Percentiles rank a stretch among this genome's conserved stretches.
phyloP scores from a whole-genome alignment of 2,113 vertebrate genomes.

The Cynopterus brachyotis region DNA sequence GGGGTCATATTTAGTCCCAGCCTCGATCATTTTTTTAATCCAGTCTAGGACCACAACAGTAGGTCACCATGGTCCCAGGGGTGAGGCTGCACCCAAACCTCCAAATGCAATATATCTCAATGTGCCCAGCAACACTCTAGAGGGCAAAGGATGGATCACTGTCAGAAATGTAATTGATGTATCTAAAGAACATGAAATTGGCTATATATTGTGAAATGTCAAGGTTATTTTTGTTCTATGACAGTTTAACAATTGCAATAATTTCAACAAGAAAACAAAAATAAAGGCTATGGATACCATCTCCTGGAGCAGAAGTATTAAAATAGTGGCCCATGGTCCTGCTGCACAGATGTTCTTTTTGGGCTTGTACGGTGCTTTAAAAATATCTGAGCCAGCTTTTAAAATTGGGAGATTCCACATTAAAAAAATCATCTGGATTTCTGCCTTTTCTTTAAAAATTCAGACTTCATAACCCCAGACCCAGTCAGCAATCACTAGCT shows the following conservation, averaged over 20 bases:
- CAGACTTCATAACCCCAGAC: neutral
- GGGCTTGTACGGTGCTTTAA: neutral
- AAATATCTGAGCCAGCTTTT: conserved; percentile 14
- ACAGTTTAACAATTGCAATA: neutral
- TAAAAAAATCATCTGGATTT: neutral
- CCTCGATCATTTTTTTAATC: neutral
- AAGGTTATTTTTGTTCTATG: neutral
- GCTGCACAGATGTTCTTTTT: neutral
- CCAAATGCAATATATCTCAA: neutral
- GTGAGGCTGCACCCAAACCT: neutral
- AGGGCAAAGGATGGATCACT: neutral
- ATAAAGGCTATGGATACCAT: neutral
- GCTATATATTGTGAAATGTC: neutral
- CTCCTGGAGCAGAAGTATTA: neutral
- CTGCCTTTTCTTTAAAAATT: neutral
- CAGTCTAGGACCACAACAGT: neutral
- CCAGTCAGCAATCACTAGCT: neutral
- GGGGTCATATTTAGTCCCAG: neutral
- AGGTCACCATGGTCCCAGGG: neutral
- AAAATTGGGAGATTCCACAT: neutral
- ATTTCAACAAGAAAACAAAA: conserved; percentile 33
- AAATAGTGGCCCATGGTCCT: neutral
- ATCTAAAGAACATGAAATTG: conserved; percentile 30
- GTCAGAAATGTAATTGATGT: neutral
- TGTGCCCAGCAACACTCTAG: neutral